Percentiles rank a stretch among this genome's conserved stretches.
phyloP scores from a whole-genome alignment of 2,888 invertebrate species.

The Aphodius granarius region DNA sequence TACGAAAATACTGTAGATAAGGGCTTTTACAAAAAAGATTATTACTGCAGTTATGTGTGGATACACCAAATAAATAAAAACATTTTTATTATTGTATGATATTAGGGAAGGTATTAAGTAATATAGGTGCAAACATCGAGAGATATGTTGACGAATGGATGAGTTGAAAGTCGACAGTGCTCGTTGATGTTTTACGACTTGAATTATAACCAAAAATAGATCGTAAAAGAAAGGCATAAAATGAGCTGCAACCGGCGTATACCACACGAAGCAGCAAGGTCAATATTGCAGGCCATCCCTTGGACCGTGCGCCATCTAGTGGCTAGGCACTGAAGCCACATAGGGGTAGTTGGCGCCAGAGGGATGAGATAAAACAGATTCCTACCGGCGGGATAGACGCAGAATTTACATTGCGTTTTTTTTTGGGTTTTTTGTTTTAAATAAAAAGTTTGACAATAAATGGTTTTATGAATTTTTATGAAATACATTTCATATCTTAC shows the following conservation, averaged over 20 bases:
- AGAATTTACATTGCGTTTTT: neutral
- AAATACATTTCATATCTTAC: too few relatives aligned
- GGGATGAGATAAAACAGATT: neutral
- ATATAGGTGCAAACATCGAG: neutral
- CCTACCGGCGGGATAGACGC: neutral
- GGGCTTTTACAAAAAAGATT: too few relatives aligned
- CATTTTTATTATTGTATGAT: neutral
- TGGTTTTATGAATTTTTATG: too few relatives aligned
- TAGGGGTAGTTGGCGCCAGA: neutral
- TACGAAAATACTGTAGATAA: too few relatives aligned
- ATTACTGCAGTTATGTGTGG: neutral
- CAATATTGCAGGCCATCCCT: constrained; percentile 21
- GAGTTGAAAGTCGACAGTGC: neutral
- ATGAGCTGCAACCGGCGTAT: constrained; percentile 1
- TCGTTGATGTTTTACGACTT: neutral
- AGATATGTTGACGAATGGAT: neutral
- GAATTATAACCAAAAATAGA: constrained; percentile 7
- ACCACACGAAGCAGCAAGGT: constrained; percentile 18
- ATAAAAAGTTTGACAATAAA: too few relatives aligned
- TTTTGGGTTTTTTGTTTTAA: too few relatives aligned
- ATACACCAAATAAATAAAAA: neutral
- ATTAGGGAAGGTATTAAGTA: neutral
- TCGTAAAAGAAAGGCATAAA: constrained; percentile 10
- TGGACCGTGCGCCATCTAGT: neutral
- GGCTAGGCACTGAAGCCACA: neutral